Evolutionary conservation across 2,888 invertebrate genomes (phyloP).

Genomic region (Clostera curtula): DNA sequence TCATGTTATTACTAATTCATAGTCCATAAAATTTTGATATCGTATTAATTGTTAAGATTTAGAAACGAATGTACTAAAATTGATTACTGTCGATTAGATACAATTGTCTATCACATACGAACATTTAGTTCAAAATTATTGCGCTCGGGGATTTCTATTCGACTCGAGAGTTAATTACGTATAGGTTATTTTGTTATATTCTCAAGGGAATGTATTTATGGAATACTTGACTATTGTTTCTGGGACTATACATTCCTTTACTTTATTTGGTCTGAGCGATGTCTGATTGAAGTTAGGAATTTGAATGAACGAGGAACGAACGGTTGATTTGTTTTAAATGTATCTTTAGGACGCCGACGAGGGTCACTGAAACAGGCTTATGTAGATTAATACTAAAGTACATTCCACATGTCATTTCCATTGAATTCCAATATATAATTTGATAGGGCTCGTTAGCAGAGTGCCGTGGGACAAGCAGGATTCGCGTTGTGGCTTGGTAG

Average conservation of each 20-base stretch:
- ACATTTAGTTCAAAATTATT: constrained; percentile 13
- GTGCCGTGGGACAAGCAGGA: constrained; percentile 17
- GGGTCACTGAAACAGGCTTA: constrained; percentile 60
- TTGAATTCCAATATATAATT: too few species aligned
- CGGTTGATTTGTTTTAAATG: constrained; percentile 12
- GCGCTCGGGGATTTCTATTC: too few species aligned
- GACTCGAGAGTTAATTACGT: too few species aligned
- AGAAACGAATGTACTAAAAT: constrained; percentile 46
- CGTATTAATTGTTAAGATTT: constrained; percentile 62
- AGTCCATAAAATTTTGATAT: constrained; percentile 69
- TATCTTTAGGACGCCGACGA: constrained; percentile 15
- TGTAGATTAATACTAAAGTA: constrained; percentile 17
- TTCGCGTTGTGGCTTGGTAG: constrained; percentile 23
- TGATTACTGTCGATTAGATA: constrained; percentile 27
- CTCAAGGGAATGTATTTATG: neutral
- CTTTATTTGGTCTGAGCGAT: too few species aligned
- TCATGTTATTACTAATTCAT: constrained; percentile 61
- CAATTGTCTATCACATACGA: constrained; percentile 8
- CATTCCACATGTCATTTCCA: constrained; percentile 22
- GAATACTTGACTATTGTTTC: neutral
- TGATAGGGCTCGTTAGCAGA: too few species aligned
- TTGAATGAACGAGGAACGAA: constrained; percentile 5
- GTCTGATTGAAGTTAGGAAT: neutral
- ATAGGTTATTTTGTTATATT: too few species aligned
- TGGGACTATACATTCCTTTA: neutral